These are phyloP conservation scores for Leptatherina wallacei DNA, from an alignment of 2,797 vertebrate genomes.

Conservation along the genomic window DNA sequence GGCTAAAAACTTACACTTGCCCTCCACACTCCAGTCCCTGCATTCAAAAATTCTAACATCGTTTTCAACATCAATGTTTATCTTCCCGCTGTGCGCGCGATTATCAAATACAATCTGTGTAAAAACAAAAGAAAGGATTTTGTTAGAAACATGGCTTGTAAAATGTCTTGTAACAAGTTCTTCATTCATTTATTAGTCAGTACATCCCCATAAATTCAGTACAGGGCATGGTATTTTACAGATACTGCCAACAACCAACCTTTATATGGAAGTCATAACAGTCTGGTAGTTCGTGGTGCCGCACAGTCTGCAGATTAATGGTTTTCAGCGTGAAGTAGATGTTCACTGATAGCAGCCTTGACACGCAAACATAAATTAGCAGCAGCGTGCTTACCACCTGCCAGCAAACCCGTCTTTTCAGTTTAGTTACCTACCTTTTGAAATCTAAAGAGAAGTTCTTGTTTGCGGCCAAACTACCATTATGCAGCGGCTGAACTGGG, in stretches of 20 bases:
- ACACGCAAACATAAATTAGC: slow-evolving; percentile 39
- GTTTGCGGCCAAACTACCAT: slow-evolving; percentile 60
- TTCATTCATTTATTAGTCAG: not conserved
- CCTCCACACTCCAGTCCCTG: slow-evolving; percentile 90
- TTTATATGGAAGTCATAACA: slow-evolving; percentile 91
- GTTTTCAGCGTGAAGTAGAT: slow-evolving; percentile 91
- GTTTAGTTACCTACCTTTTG: slow-evolving; percentile 90
- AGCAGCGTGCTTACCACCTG: not conserved
- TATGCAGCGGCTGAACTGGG: slow-evolving; percentile 68
- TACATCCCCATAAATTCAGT: not conserved
- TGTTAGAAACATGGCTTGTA: not conserved
- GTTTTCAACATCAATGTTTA: slow-evolving; percentile 89
- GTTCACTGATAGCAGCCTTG: slow-evolving; percentile 88
- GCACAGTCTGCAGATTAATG: slow-evolving; percentile 95
- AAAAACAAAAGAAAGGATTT: slow-evolving; percentile 6
- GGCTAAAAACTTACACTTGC: slow-evolving; percentile 85
- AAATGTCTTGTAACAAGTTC: not conserved
- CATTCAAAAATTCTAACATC: slow-evolving; percentile 90
- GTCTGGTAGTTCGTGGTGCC: slow-evolving; percentile 93
- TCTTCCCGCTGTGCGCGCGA: slow-evolving; percentile 91
- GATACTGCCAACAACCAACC: slow-evolving; percentile 73
- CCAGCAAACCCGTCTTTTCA: slow-evolving; percentile 21
- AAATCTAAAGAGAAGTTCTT: slow-evolving; percentile 91
- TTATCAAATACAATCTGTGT: slow-evolving; percentile 92
- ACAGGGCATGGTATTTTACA: not conserved